Evolutionary conservation across 2,113 vertebrate species (phyloP).

Genomic region (Xenus cinereus): DNA sequence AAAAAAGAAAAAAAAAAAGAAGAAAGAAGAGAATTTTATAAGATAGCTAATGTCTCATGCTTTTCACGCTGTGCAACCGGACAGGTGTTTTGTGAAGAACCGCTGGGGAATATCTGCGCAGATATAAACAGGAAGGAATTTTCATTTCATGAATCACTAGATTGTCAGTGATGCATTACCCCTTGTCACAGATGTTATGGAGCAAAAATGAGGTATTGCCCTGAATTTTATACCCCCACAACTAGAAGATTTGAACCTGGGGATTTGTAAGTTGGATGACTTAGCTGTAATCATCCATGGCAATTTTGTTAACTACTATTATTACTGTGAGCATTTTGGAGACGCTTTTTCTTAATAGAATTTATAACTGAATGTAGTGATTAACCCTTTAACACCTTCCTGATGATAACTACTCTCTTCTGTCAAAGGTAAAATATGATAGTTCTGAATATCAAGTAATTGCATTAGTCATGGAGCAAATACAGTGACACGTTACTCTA

Average conservation of each 20-base stretch:
- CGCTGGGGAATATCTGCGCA: background rate
- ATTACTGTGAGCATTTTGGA: background rate
- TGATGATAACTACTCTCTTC: background rate
- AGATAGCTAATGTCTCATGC: background rate
- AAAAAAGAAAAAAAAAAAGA: too few relatives aligned
- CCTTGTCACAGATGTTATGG: background rate
- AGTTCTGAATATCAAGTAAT: background rate
- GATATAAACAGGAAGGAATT: conserved; percentile 1
- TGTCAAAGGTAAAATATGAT: background rate
- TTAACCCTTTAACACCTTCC: background rate
- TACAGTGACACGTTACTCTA: background rate
- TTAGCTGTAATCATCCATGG: background rate
- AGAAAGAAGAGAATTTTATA: background rate
- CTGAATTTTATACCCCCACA: background rate
- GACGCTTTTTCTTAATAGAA: background rate
- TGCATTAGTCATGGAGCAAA: background rate
- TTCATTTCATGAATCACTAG: conserved; percentile 36
- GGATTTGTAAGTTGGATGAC: background rate
- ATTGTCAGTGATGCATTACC: conserved; percentile 7
- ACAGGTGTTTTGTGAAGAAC: conserved; percentile 5
- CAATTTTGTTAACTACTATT: background rate
- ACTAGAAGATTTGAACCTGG: background rate
- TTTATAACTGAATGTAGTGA: background rate
- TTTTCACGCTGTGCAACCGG: background rate
- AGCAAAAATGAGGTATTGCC: background rate